These are phyloP conservation scores for Dasyurus viverrinus DNA, from an alignment of 2,113 vertebrate genomes.

Conservation along the genomic window DNA sequence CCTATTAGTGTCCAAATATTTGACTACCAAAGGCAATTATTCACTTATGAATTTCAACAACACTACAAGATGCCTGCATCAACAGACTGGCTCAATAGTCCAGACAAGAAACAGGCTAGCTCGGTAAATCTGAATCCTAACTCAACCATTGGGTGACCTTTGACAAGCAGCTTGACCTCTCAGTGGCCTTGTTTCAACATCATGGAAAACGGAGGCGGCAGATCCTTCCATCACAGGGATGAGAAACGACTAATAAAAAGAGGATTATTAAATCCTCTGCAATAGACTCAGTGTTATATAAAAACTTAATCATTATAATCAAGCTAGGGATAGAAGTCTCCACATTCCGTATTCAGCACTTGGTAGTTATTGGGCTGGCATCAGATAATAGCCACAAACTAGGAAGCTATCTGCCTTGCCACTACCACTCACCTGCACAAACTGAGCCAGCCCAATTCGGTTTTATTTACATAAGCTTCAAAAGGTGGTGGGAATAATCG, in stretches of 20 bases:
- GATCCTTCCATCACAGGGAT: slow-evolving; percentile 31
- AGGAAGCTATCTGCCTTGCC: neutral
- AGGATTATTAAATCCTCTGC: slow-evolving; percentile 61
- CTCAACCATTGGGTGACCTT: slow-evolving; percentile 47
- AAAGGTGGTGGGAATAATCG: neutral
- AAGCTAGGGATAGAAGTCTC: slow-evolving; percentile 61
- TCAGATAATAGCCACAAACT: slow-evolving; percentile 63
- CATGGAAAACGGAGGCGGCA: slow-evolving; percentile 40
- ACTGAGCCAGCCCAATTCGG: slow-evolving; percentile 27
- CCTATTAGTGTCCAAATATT: slow-evolving; percentile 31
- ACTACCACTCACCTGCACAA: slow-evolving; percentile 31
- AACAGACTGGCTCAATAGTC: neutral
- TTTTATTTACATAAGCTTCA: slow-evolving; percentile 27
- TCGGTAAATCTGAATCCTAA: slow-evolving; percentile 14
- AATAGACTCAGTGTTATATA: slow-evolving; percentile 57
- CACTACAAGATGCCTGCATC: neutral
- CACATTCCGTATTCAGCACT: slow-evolving; percentile 54
- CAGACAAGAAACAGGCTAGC: neutral
- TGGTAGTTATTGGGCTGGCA: slow-evolving; percentile 34
- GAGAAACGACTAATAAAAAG: slow-evolving; percentile 66
- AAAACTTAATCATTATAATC: slow-evolving; percentile 77
- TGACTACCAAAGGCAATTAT: slow-evolving; percentile 25
- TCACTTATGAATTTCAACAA: slow-evolving; percentile 8
- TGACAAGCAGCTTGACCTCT: slow-evolving; percentile 47
- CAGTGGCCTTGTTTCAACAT: slow-evolving; percentile 51